Percentiles rank a stretch among this genome's conserved stretches.
phyloP scores from a whole-genome alignment of 2,888 invertebrate genomes.

The Kuschelorhynchus macadamiae region DNA sequence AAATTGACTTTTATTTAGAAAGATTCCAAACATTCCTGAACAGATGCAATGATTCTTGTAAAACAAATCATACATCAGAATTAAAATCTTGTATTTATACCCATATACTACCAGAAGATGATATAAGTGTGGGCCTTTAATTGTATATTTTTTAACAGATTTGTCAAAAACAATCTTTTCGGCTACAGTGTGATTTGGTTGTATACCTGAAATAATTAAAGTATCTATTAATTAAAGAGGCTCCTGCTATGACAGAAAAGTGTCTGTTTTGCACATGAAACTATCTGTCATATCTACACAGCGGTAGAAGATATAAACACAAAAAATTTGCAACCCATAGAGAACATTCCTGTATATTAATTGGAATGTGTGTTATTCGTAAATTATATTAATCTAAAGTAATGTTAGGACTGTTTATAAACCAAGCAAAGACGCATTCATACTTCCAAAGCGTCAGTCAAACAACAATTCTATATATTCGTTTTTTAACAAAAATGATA shows the following conservation, averaged over 20 bases:
- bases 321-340: too few species aligned
- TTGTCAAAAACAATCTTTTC: not conserved
- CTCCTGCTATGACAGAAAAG: not conserved
- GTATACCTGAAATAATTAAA: not conserved
- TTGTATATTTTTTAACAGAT: not conserved
- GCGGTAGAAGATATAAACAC: too few species aligned
- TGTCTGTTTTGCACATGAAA: not conserved
- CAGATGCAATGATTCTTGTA: not conserved
- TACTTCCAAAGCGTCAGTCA: too few species aligned
- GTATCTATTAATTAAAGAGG: not conserved
- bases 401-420: too few species aligned
- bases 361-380: too few species aligned
- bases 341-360: too few species aligned
- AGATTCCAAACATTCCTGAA: not conserved
- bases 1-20: not conserved
- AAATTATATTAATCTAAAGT: too few species aligned
- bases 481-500: too few species aligned
- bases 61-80: not conserved
- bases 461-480: too few species aligned
- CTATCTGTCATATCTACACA: too few species aligned
- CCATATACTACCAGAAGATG: not conserved
- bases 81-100: too few species aligned
- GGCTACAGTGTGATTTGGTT: not conserved
- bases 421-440: too few species aligned
- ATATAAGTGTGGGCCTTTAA: not conserved